Percentiles rank a stretch among this genome's conserved stretches.
Evolutionary conservation across 1,140 invertebrate species (phyloP).

Genomic region (Rhopalosiphum padi): DNA sequence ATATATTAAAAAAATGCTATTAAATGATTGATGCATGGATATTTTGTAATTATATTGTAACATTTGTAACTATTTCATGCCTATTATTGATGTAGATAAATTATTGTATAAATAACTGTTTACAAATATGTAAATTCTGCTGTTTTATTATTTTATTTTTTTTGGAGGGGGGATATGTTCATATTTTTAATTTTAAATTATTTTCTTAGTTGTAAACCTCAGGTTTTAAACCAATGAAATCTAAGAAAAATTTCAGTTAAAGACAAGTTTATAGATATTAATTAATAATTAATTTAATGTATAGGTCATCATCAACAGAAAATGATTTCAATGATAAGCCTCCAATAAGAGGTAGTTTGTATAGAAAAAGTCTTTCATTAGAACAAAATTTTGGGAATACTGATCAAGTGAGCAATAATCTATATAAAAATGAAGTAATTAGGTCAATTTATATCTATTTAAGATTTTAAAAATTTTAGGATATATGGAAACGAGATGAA

Average conservation of each 20-base stretch:
- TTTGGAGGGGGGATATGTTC: not conserved
- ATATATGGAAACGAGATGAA: constrained; percentile 51
- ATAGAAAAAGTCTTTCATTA: constrained; percentile 77
- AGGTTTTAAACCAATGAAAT: not conserved
- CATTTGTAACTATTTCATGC: not conserved
- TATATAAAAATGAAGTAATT: not conserved
- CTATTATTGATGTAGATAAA: not conserved
- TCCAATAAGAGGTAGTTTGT: constrained; percentile 68
- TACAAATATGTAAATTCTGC: not conserved
- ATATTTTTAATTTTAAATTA: not conserved
- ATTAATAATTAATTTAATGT: constrained; percentile 60
- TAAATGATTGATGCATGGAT: not conserved
- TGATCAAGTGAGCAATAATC: constrained; percentile 29
- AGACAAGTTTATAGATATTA: not conserved
- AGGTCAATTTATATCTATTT: not conserved
- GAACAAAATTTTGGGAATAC: constrained; percentile 70
- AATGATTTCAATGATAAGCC: constrained; percentile 59
- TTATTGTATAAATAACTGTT: not conserved
- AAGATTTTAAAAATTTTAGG: not conserved
- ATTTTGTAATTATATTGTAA: too few species aligned
- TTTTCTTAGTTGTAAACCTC: not conserved
- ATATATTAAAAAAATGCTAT: not conserved
- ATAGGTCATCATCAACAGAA: constrained; percentile 61
- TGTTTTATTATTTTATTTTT: not conserved
- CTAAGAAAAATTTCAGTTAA: not conserved